Percentiles rank a stretch among this genome's conserved stretches.
Conservation (phyloP, 2,888 invertebrate genomes). For the Pyrochroa serraticornis region DNA sequence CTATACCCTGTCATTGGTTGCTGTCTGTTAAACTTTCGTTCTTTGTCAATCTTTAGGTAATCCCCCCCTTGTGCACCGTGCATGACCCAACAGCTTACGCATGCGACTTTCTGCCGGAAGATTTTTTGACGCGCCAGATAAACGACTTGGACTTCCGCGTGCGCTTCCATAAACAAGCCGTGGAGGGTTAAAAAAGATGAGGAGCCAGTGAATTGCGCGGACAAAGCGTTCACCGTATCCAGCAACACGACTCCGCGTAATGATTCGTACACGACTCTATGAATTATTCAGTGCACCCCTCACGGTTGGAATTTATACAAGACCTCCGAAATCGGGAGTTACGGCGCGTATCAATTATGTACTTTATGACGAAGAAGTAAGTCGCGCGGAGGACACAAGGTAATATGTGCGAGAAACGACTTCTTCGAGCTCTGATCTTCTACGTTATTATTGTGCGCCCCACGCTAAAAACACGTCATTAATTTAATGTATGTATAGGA, state of each 20-base stretch:
- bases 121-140: constrained; percentile 9
- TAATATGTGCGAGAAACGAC: background rate
- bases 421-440: background rate
- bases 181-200: constrained; percentile 16
- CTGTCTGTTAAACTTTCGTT: too few relatives aligned
- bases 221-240: constrained; percentile 55
- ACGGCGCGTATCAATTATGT: background rate
- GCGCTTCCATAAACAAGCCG: constrained; percentile 34
- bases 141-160: constrained; percentile 36
- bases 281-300: constrained; percentile 52
- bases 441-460: too few relatives aligned
- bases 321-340: background rate
- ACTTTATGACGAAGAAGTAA: constrained; percentile 5
- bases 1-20: too few relatives aligned
- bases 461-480: constrained; percentile 2
- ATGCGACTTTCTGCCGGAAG: too few relatives aligned
- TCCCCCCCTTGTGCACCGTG: too few relatives aligned
- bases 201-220: constrained; percentile 35
- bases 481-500: constrained; percentile 35
- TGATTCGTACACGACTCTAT: constrained; percentile 56
- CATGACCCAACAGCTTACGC: too few relatives aligned
- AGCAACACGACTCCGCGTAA: constrained; percentile 56
- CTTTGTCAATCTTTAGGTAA: too few relatives aligned
- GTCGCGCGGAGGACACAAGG: background rate
- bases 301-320: too few relatives aligned